phyloP scores from a whole-genome alignment of 2,113 vertebrate genomes.

The Hippocampus zosterae region DNA sequence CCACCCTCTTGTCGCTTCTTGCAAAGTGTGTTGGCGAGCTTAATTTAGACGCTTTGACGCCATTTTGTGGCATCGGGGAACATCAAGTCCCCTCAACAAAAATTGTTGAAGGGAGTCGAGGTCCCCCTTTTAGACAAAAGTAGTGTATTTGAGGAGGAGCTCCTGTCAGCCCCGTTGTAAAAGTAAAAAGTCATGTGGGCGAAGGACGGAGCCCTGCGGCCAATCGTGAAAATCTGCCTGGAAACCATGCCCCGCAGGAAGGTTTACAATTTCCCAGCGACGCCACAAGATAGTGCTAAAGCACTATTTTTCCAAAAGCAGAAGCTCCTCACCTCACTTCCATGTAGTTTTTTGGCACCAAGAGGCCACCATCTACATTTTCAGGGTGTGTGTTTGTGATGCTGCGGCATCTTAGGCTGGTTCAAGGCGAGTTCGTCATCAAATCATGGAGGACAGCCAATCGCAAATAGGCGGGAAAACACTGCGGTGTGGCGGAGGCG shows the following conservation, averaged over 20 bases:
- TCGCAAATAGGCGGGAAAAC: not conserved
- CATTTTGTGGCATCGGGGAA: not conserved
- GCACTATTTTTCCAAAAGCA: not conserved
- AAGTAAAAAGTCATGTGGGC: not conserved
- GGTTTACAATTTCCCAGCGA: not conserved
- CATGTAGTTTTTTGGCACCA: no score
- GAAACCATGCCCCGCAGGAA: not conserved
- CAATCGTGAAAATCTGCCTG: not conserved
- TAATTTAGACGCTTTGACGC: no score
- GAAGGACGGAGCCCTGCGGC: no score
- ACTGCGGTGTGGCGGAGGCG: not conserved
- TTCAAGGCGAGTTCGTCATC: not conserved
- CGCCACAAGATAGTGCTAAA: not conserved
- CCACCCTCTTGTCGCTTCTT: not conserved
- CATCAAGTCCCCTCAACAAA: no score
- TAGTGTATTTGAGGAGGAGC: not conserved
- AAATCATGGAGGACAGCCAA: not conserved
- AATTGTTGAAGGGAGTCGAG: not conserved
- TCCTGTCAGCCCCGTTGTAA: not conserved
- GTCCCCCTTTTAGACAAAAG: not conserved
- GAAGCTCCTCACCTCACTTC: not conserved
- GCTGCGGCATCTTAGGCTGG: not conserved
- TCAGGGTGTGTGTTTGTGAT: not conserved
- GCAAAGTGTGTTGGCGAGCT: not conserved
- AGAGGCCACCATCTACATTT: no score